Percentiles rank a stretch among this genome's conserved stretches.
phyloP scores from a whole-genome alignment of 2,888 invertebrate genomes.

The Slavum lentiscoides region DNA sequence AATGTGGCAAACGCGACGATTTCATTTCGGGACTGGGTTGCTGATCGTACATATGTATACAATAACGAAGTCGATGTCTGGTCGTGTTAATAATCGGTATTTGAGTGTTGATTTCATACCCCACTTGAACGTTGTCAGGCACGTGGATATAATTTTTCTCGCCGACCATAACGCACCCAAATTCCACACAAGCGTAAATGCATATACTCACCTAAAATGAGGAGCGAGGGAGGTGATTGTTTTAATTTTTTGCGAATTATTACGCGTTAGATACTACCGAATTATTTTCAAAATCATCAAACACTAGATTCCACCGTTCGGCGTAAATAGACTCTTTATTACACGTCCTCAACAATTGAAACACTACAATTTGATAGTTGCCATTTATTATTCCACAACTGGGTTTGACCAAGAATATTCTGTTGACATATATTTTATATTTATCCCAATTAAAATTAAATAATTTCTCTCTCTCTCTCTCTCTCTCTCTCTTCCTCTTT shows the following conservation, averaged over 20 bases:
- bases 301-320: conserved; percentile 29
- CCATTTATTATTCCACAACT: conserved; percentile 24
- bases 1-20: background rate
- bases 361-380: conserved; percentile 31
- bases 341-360: conserved; percentile 19
- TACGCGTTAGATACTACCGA: conserved; percentile 3
- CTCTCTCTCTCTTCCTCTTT: no score
- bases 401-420: conserved; percentile 28
- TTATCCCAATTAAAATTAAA: no score
- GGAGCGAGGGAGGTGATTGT: background rate
- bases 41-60: background rate
- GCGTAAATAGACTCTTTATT: conserved; percentile 30
- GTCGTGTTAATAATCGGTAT: conserved; percentile 37
- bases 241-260: background rate
- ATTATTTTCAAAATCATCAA: conserved; percentile 29
- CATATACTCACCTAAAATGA: conserved; percentile 12
- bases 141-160: conserved; percentile 7
- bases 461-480: no score
- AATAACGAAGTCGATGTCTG: conserved; percentile 21
- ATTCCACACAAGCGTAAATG: conserved; percentile 27
- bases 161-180: conserved; percentile 15
- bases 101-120: conserved; percentile 2
- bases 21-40: background rate
- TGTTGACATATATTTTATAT: background rate
- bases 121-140: conserved; percentile 2